phyloP scores from a whole-genome alignment of 1,140 invertebrate genomes.

The Belonocnema kinseyi region DNA sequence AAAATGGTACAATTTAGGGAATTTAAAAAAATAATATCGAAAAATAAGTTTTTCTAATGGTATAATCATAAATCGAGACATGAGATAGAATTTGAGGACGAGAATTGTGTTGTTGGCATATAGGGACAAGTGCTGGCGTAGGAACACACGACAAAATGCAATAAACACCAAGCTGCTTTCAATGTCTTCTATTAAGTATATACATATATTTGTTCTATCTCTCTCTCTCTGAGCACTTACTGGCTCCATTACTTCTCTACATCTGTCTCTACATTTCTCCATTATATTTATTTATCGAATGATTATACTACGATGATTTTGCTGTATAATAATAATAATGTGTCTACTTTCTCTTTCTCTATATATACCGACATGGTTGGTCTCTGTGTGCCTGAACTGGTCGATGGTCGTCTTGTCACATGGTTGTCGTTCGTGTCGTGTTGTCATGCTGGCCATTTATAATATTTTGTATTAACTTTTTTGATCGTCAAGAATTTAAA shows the following conservation, averaged over 20 bases:
- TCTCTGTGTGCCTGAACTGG: slow-evolving; percentile 76
- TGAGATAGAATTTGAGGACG: neutral
- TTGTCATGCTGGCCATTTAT: slow-evolving; percentile 76
- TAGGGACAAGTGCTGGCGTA: slow-evolving; percentile 56
- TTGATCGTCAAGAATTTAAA: neutral
- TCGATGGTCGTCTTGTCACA: slow-evolving; percentile 76
- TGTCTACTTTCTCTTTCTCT: slow-evolving; percentile 54
- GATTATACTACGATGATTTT: slow-evolving; percentile 59
- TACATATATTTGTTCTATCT: slow-evolving; percentile 64
- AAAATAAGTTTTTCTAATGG: neutral
- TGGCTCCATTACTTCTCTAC: slow-evolving; percentile 68
- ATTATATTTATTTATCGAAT: slow-evolving; percentile 56
- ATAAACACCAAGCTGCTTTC: slow-evolving; percentile 75
- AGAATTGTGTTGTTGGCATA: slow-evolving; percentile 37
- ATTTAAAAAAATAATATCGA: neutral
- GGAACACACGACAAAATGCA: slow-evolving; percentile 66
- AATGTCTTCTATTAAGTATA: slow-evolving; percentile 73
- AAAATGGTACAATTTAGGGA: neutral
- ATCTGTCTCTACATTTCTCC: slow-evolving; percentile 65
- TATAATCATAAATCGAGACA: too few relatives aligned
- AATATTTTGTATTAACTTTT: slow-evolving; percentile 44
- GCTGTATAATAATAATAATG: slow-evolving; percentile 51
- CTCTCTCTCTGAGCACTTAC: slow-evolving; percentile 69
- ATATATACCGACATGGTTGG: slow-evolving; percentile 67
- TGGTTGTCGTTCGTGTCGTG: slow-evolving; percentile 77